phyloP scores from a whole-genome alignment of 64 coral and sea anemone genomes.

The Acropora yongei region DNA sequence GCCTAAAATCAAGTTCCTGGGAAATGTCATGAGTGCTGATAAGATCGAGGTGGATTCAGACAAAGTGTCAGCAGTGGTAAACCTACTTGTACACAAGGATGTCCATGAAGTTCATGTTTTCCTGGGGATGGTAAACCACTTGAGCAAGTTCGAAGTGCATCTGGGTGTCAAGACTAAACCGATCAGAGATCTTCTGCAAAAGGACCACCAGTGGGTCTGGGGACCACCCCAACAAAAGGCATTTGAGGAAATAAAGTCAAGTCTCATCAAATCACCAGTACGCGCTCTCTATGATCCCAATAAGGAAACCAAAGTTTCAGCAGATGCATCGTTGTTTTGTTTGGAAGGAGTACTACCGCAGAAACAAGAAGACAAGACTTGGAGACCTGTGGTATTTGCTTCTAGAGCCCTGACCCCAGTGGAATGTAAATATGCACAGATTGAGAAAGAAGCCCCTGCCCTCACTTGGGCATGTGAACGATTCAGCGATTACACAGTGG shows the following conservation, averaged over 20 bases:
- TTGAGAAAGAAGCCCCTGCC: too few relatives aligned
- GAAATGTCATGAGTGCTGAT: background rate
- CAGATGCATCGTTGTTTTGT: background rate
- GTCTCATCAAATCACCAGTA: background rate
- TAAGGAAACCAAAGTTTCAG: constrained; percentile 35
- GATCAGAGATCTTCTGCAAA: background rate
- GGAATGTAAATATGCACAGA: too few relatives aligned
- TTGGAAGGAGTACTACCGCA: too few relatives aligned
- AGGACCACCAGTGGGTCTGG: background rate
- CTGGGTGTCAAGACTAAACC: background rate
- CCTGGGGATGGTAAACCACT: background rate
- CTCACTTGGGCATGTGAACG: too few relatives aligned
- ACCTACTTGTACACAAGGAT: background rate
- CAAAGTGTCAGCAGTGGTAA: background rate
- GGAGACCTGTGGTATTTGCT: too few relatives aligned
- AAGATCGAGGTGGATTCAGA: constrained; percentile 11
- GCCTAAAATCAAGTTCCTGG: constrained; percentile 34
- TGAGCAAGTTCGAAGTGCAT: background rate
- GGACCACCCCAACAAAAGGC: background rate
- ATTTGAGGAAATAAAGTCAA: background rate
- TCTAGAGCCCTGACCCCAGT: too few relatives aligned
- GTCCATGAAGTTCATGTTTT: background rate
- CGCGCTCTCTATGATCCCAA: background rate
- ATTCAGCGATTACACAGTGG: too few relatives aligned
- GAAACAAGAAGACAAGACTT: too few relatives aligned